These are phyloP conservation scores for Notarius quadriscutis DNA, from an alignment of 2,113 vertebrate species.

Conservation along the genomic window DNA sequence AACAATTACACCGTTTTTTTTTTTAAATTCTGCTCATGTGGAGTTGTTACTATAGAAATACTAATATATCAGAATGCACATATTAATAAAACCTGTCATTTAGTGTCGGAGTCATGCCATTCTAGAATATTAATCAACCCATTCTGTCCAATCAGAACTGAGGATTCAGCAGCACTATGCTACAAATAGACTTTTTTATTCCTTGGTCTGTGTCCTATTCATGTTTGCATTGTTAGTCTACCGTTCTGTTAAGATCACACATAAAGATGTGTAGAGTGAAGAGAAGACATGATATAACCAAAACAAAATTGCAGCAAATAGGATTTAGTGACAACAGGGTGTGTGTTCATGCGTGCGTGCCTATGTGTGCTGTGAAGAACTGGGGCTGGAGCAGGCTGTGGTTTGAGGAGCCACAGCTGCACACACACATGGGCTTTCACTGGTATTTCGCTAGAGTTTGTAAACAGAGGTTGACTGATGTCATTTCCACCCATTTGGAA, in stretches of 20 bases:
- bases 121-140: not conserved
- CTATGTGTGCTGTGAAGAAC: conserved; percentile 29
- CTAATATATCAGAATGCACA: not conserved
- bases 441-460: conserved; percentile 63
- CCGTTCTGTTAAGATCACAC: not conserved
- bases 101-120: not conserved
- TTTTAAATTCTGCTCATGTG: not conserved
- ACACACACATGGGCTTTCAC: conserved; percentile 63
- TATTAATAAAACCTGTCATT: not conserved
- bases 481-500: conserved; percentile 76
- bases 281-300: not conserved
- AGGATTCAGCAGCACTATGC: not conserved
- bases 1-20: not conserved
- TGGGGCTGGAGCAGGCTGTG: conserved; percentile 39
- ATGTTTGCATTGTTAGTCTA: not conserved
- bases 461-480: conserved; percentile 75
- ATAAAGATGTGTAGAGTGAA: not conserved
- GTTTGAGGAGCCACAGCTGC: conserved; percentile 54
- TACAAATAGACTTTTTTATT: not conserved
- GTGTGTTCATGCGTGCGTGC: not conserved
- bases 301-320: conserved; percentile 1
- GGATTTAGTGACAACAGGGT: conserved; percentile 2
- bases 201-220: not conserved
- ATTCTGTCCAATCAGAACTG: not conserved
- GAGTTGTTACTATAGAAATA: not conserved